Evolutionary conservation across 2,888 invertebrate species (phyloP), one percentile per base, ranked within the genome.

Genomic region (Cephus nigrinus): DNA sequence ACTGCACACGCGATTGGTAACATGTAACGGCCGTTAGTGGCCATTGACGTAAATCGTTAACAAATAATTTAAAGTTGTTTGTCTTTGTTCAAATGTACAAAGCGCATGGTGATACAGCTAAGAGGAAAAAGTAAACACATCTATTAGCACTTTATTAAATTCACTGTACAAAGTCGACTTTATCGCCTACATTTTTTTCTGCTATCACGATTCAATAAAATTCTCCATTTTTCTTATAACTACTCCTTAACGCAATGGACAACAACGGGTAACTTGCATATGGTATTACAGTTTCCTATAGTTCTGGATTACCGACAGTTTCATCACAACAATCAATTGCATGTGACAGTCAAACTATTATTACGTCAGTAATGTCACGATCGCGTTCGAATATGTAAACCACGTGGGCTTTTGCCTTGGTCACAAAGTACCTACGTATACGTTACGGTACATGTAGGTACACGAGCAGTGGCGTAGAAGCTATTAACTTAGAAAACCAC

Each of bases 351-450:
- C 23, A 55, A 55, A 23, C 12, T 31, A 71, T 40, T 74, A 9
- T 77, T 15, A 68, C 40, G 35, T 75, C 40, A 55, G 33, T 74
- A 30, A 32, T 32, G 33, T 68, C 73, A 40, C 55, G 33, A 76
- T 69, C 35, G 33, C 30, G 68, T 34, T 69, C 69, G 30, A 71
- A 11, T 32, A 71, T 31, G 32, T 71, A 71, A 71, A 31, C 30
- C 31, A 71, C 31, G 71, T 71, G 71, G 71, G 5, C 71, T 30
- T 33, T 23, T 55, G 23, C 9, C 15, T 23, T 23, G 9, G 55
- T 55, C 12, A 1, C 40, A 12, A 40, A 4, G 40, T 40, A 40
- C 40, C 15, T 4, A 23, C 5, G 55, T 5, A 55, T 55, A 55
- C 9, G 5, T 23, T 55, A 55, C 9, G 55, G 9, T 55, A 23